Base-by-base conservation (phyloP, 2,888 invertebrate genomes). In the Leptogaster cylindrica region DNA sequence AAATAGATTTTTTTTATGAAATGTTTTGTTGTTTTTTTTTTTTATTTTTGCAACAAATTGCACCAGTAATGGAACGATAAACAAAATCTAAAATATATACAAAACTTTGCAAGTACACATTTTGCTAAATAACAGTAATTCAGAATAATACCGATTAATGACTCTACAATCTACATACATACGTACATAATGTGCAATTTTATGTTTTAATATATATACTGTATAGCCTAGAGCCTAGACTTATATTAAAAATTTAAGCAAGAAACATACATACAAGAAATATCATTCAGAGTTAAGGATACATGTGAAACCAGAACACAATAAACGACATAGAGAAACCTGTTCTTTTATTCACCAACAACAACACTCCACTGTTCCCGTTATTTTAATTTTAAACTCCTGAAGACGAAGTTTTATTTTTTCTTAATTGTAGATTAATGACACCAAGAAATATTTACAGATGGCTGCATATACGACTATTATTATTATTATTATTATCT, bases 221-320 rank as follows among this genome's bases (percentile, higher is more conserved):
- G 25, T 46, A n/a, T n/a, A 36, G 36, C 36, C 10, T 36, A 36
- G 10, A n/a, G 1, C 6, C 6, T 23, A 50, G 28, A 52, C 10
- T 52, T 18, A 31, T 52, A 31, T 28, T 52, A 31, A 52, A 52
- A 25, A 39, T 46, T 39, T 20, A 58, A 58, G 58, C 52, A 52
- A 39, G 39, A 58, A 58, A 58, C 58, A 58, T 58, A 55, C 28
- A 58, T 28, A 58, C 31, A 58, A 12, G 27, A 58, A 39, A 58
- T 58, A 58, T 58, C 58, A 58, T 58, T 58, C 58, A 41, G 41
- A 58, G 25, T 39, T 39, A 58, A 58, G 36, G 25, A 58, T 58
- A 58, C 58, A 58, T 58, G 58, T 58, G 58, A 58, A 58, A 58
- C 58, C 36, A 41, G 23, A 58, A 58, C 58, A 58, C 58, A 58